Evolutionary conservation across 1,140 invertebrate genomes (phyloP).

Genomic region (Drosophila tristis): DNA sequence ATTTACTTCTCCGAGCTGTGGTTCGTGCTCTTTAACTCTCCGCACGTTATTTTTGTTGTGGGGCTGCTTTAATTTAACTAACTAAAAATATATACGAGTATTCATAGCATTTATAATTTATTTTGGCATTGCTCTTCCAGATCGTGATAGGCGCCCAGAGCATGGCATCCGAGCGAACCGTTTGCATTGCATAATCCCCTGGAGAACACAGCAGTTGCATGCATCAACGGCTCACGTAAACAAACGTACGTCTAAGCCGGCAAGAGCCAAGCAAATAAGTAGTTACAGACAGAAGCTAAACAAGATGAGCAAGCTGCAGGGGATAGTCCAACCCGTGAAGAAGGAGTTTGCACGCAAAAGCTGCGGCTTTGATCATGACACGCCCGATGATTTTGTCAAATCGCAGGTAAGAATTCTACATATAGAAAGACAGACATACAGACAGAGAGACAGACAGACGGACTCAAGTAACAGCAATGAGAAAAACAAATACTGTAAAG

Average conservation of each 20-base stretch:
- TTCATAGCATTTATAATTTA: too few species aligned
- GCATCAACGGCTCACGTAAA: constrained; percentile 20
- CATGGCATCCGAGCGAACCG: constrained; percentile 20
- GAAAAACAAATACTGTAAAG: too few species aligned
- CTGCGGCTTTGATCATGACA: constrained; percentile 78
- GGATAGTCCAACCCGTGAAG: constrained; percentile 71
- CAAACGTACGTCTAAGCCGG: too few species aligned
- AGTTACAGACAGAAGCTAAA: background rate
- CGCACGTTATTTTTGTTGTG: too few species aligned
- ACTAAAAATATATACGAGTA: too few species aligned
- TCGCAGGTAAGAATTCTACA: constrained; percentile 68
- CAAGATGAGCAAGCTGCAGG: constrained; percentile 68
- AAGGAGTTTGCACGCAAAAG: constrained; percentile 73
- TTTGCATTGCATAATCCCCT: constrained; percentile 22
- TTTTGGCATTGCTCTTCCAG: too few species aligned
- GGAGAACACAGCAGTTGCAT: constrained; percentile 25
- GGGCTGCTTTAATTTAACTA: too few species aligned
- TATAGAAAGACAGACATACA: too few species aligned
- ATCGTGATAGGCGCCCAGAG: constrained; percentile 6
- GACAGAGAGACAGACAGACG: too few species aligned
- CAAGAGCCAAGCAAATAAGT: background rate
- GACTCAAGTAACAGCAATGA: too few species aligned
- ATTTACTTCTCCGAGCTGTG: too few species aligned
- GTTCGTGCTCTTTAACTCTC: too few species aligned
- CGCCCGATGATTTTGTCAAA: constrained; percentile 80